A percentile compares a stretch with the other conserved stretches of the same genome.
Conservation (phyloP, 1,140 invertebrate genomes). For the Nylanderia fulva region DNA sequence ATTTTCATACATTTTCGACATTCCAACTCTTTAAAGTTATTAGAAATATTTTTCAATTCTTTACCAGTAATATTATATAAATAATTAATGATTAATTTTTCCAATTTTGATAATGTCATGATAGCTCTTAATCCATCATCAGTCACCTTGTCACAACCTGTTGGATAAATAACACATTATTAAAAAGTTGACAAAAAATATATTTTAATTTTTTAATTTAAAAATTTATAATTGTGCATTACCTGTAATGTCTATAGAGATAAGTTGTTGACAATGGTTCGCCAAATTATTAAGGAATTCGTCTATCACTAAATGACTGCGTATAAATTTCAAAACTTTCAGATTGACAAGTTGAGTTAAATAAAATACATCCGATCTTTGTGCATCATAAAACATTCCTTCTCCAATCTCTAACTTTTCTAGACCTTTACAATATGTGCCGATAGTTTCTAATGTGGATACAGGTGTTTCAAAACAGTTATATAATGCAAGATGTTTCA, state of each 20-base stretch:
- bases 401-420: constrained; percentile 65
- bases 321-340: constrained; percentile 66
- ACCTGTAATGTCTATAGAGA: constrained; percentile 72
- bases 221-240: constrained; percentile 46
- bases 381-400: background rate
- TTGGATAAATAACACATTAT: constrained; percentile 14
- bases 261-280: constrained; percentile 70
- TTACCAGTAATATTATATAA: constrained; percentile 65
- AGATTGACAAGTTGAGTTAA: constrained; percentile 75
- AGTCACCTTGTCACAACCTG: constrained; percentile 69
- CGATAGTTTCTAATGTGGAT: constrained; percentile 65
- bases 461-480: constrained; percentile 63
- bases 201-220: too few species aligned
- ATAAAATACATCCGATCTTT: constrained; percentile 51
- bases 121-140: constrained; percentile 70
- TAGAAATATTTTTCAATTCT: constrained; percentile 63
- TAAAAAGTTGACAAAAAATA: constrained; percentile 5
- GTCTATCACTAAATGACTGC: constrained; percentile 62
- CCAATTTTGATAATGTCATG: constrained; percentile 68
- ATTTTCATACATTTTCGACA: constrained; percentile 72
- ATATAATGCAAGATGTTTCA: constrained; percentile 69
- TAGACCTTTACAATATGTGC: constrained; percentile 60
- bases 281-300: constrained; percentile 65
- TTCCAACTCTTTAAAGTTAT: constrained; percentile 70
- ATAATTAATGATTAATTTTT: constrained; percentile 74